Base-by-base conservation (phyloP, 1,140 invertebrate species). In the Drosophila tropicalis region DNA sequence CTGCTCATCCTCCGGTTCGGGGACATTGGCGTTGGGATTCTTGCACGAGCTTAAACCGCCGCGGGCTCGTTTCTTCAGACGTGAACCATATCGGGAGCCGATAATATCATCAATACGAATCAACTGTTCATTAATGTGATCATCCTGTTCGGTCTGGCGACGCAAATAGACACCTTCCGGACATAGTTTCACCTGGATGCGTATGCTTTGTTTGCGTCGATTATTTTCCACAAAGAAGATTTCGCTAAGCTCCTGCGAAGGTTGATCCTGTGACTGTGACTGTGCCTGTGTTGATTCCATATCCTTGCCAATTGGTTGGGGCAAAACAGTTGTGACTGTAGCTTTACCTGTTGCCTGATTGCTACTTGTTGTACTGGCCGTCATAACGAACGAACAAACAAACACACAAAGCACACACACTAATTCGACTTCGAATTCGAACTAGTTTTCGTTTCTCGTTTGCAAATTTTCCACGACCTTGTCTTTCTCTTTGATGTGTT, bases 211-310 rank as follows among this genome's bases (percentile, higher is more conserved):
- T 89, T 96, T 96, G 4, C 81, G 76, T 9, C 89, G 72, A 7
- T 39, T 85, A 12, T 95, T 95, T 44, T 96, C 94, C 87, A 97
- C 96, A 92, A 96, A 97, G 90, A 97, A 97, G n/a, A 95, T 97
- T 92, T 97, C 96, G 92, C 96, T 96, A 47, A 97, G 93, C 72
- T 93, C 85, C 1, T 51, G 15, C 3, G 10, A 1, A 0, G 67
- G 13, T 29, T 64, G 64, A 1, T 1, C 15, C 34, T 36, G 54
- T 5, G 13, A 25, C 19, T 34, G 39, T 19, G 12, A 13, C 10
- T 7, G 57, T 34, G 15, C 17, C 9, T 9, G 17, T 22, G 44
- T 51, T 22, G 17, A n/a, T 22, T 19, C 44, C 44, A 51, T 51
- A 51, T 51, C 44, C 44, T 51, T 51, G 44, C 17, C 44, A 22